phyloP scores from a whole-genome alignment of 2,888 invertebrate genomes.

The Polydrusus tereticollis region DNA sequence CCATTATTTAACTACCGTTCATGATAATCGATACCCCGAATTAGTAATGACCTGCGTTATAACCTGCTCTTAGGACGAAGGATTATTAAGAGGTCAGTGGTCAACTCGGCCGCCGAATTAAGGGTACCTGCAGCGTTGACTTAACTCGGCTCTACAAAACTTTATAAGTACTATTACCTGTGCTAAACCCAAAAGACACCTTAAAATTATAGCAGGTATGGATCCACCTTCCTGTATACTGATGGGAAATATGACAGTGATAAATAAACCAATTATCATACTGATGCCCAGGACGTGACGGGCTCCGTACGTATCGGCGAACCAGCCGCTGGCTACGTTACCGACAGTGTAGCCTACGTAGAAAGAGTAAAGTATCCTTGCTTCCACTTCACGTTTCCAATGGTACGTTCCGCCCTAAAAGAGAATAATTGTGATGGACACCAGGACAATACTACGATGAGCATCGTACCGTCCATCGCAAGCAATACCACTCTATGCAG shows the following conservation, averaged over 20 bases:
- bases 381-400: constrained; percentile 79
- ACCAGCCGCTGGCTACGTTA: constrained; percentile 83
- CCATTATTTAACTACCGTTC: too few relatives aligned
- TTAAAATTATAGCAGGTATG: constrained; percentile 76
- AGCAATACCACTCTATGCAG: too few relatives aligned
- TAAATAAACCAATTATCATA: constrained; percentile 82
- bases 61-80: too few relatives aligned
- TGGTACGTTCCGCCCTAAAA: constrained; percentile 62
- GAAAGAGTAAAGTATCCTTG: constrained; percentile 83
- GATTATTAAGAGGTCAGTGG: too few relatives aligned
- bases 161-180: too few relatives aligned
- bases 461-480: too few relatives aligned
- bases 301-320: constrained; percentile 85
- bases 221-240: constrained; percentile 74
- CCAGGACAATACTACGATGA: too few relatives aligned
- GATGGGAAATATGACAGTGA: constrained; percentile 83
- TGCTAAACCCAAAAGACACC: constrained; percentile 73
- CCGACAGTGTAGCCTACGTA: constrained; percentile 89
- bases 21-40: too few relatives aligned
- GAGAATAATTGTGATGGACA: not conserved
- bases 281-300: constrained; percentile 86
- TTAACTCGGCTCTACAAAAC: too few relatives aligned
- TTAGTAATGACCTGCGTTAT: too few relatives aligned
- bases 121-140: too few relatives aligned
- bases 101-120: too few relatives aligned